Conservation (phyloP, 2,888 invertebrate genomes). For the Drosophila sordidula region DNA sequence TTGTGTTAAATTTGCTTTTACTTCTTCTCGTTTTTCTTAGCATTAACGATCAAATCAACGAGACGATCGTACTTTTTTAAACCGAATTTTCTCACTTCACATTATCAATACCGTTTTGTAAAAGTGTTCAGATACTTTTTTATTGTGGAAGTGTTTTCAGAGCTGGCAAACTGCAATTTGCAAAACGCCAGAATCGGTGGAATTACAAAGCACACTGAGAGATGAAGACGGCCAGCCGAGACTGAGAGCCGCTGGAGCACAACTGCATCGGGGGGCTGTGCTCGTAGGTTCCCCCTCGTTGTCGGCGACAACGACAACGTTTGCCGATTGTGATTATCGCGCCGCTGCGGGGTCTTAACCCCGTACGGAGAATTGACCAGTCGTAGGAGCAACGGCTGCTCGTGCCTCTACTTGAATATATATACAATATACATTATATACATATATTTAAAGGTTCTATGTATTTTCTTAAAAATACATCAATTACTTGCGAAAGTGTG, state of each 20-base stretch:
- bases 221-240: conserved; percentile 6
- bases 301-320: conserved; percentile 28
- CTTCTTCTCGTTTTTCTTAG: neutral
- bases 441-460: conserved; percentile 2
- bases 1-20: too few species aligned
- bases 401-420: conserved; percentile 29
- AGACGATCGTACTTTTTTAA: neutral
- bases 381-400: conserved; percentile 48
- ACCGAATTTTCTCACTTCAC: neutral
- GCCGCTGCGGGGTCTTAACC: conserved; percentile 82
- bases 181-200: neutral
- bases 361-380: conserved; percentile 59
- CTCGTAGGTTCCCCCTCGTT: conserved; percentile 13
- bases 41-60: neutral
- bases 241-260: conserved; percentile 9
- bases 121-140: neutral
- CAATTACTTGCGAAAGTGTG: conserved; percentile 15
- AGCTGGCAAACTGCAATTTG: neutral
- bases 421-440: conserved; percentile 18
- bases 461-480: neutral
- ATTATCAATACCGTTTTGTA: neutral
- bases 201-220: neutral
- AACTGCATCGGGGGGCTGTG: conserved; percentile 18
- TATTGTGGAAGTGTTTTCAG: neutral
- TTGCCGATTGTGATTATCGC: conserved; percentile 82